These are phyloP conservation scores for Drosophila bunnanda DNA, from an alignment of 2,888 invertebrate genomes.

Conservation along the genomic window DNA sequence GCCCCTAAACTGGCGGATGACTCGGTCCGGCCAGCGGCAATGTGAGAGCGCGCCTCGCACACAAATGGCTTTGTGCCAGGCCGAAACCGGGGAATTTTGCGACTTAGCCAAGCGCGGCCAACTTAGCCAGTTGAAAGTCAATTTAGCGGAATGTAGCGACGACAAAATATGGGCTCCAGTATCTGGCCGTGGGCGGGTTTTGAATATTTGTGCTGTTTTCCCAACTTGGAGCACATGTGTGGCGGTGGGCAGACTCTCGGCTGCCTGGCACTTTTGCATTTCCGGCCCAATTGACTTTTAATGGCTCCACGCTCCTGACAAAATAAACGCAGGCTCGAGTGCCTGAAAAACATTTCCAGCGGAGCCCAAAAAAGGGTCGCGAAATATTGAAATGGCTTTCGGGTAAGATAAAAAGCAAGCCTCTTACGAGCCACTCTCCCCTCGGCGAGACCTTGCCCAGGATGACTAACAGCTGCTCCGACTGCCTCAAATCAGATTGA, in stretches of 20 bases:
- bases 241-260: slow-evolving; percentile 1
- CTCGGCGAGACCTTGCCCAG: slow-evolving; percentile 9
- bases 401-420: slow-evolving; percentile 34
- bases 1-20: not conserved
- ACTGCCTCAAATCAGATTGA: slow-evolving; percentile 27
- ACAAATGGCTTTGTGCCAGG: slow-evolving; percentile 17
- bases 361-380: slow-evolving; percentile 34
- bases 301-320: slow-evolving; percentile 61
- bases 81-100: slow-evolving; percentile 1
- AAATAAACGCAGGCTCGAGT: slow-evolving; percentile 53
- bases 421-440: slow-evolving; percentile 18
- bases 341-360: slow-evolving; percentile 14
- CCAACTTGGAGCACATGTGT: slow-evolving; percentile 33
- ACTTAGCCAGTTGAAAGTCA: slow-evolving; percentile 54
- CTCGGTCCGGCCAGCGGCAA: not conserved
- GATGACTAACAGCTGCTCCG: slow-evolving; percentile 8
- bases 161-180: slow-evolving; percentile 25
- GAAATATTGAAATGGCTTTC: slow-evolving; percentile 57
- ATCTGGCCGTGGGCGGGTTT: slow-evolving; percentile 21
- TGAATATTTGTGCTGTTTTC: slow-evolving; percentile 19
- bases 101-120: slow-evolving; percentile 4
- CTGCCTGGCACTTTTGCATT: slow-evolving; percentile 57
- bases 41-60: not conserved
- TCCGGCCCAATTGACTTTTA: slow-evolving; percentile 72
- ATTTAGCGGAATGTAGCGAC: slow-evolving; percentile 67